A percentile compares a stretch with the other conserved stretches of the same genome.
These are phyloP conservation scores for Melanerpes aurifrons DNA, from an alignment of 2,113 vertebrate species.

Conservation along the genomic window DNA sequence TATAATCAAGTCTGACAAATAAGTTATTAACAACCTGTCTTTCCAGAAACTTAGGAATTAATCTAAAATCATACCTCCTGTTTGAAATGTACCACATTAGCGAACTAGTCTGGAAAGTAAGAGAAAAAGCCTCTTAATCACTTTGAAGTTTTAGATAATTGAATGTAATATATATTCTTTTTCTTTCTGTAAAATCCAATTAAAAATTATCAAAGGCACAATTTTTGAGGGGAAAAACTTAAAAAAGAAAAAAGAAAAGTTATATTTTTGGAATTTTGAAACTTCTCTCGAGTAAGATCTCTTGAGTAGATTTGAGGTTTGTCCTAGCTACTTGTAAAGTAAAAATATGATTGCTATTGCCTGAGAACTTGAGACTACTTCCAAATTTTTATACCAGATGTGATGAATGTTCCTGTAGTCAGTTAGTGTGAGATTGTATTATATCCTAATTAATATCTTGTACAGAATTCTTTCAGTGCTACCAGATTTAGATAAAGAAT, in stretches of 20 bases:
- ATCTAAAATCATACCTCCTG: not conserved
- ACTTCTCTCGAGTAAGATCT: not conserved
- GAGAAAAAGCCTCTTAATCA: not conserved
- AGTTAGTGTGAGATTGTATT: not conserved
- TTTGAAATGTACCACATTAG: not conserved
- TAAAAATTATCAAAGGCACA: accelerated
- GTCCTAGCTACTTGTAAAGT: not conserved
- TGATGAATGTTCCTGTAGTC: not conserved
- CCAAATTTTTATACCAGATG: not conserved
- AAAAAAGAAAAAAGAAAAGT: too few relatives aligned
- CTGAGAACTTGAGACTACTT: not conserved
- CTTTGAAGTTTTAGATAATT: not conserved
- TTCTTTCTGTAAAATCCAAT: not conserved
- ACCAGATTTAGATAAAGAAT: not conserved
- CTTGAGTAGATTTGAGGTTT: not conserved
- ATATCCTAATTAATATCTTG: not conserved
- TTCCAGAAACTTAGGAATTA: not conserved
- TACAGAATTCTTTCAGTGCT: not conserved
- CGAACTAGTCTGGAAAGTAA: not conserved
- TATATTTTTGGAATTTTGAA: not conserved
- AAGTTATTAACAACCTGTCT: not conserved
- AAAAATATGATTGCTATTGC: not conserved
- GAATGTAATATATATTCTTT: not conserved
- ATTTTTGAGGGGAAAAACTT: not conserved
- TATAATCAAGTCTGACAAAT: not conserved